Percentiles rank a stretch among this genome's conserved stretches.
phyloP scores from a whole-genome alignment of 2,888 invertebrate genomes.

The Cheilosia urbana region DNA sequence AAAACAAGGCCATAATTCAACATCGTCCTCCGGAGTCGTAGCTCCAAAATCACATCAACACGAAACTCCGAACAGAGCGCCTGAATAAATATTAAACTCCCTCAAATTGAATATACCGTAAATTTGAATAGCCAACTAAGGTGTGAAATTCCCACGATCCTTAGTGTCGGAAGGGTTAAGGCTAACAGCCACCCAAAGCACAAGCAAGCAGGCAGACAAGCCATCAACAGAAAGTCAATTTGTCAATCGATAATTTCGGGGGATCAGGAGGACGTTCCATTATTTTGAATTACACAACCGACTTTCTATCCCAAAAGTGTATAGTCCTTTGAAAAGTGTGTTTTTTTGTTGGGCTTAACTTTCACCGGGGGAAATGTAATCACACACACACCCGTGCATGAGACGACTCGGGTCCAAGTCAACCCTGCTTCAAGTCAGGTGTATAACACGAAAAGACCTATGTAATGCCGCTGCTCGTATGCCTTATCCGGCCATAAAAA shows the following conservation, averaged over 20 bases:
- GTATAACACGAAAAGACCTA: conserved; percentile 30
- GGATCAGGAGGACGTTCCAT: conserved; percentile 67
- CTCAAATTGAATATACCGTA: conserved; percentile 70
- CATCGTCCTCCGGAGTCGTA: not conserved
- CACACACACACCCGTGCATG: conserved; percentile 1
- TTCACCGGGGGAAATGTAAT: conserved; percentile 20
- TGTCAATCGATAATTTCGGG: conserved; percentile 73
- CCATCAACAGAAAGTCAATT: conserved; percentile 57
- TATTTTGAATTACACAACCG: conserved; percentile 59
- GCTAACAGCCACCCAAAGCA: not conserved
- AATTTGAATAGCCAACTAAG: conserved; percentile 72
- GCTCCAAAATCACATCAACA: conserved; percentile 30
- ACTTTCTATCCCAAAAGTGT: conserved; percentile 31
- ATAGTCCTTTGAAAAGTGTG: conserved; percentile 1
- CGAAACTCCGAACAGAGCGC: conserved; percentile 9
- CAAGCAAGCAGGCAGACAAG: not conserved
- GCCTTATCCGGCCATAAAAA: conserved; percentile 65
- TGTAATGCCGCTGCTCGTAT: conserved; percentile 32
- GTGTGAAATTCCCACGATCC: conserved; percentile 73
- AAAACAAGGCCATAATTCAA: conserved; percentile 38
- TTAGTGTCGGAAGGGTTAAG: conserved; percentile 64
- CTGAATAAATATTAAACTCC: conserved; percentile 64
- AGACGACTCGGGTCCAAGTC: not conserved
- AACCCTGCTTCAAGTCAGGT: conserved; percentile 10
- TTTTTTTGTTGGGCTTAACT: conserved; percentile 30